These are phyloP conservation scores for Cydia fagiglandana DNA, from an alignment of 1,140 invertebrate species.

Conservation along the genomic window DNA sequence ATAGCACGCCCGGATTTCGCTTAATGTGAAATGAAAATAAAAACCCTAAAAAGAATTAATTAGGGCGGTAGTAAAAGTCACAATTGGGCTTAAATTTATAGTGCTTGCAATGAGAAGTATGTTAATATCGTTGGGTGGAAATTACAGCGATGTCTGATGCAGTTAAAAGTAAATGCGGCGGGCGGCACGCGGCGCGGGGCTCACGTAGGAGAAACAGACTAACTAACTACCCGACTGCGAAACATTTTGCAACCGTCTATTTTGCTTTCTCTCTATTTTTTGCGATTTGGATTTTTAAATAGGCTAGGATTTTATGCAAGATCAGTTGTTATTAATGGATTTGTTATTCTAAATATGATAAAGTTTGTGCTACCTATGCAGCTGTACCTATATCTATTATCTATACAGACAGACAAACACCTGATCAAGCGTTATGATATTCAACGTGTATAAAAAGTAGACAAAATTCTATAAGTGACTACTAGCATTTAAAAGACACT, in stretches of 20 bases:
- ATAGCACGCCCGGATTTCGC: constrained; percentile 10
- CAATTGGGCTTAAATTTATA: constrained; percentile 29
- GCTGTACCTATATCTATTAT: no score
- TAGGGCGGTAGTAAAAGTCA: constrained; percentile 27
- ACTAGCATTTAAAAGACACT: no score
- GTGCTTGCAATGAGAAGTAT: constrained; percentile 15
- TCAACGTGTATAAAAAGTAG: no score
- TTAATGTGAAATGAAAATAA: constrained; percentile 18
- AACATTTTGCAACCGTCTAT: constrained; percentile 9
- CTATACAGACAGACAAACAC: no score
- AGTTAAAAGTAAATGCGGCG: constrained; percentile 15
- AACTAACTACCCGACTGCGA: constrained; percentile 6
- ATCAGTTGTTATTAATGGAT: neutral
- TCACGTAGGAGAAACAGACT: constrained; percentile 10
- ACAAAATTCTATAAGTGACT: no score
- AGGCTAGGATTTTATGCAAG: neutral
- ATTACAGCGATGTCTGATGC: constrained; percentile 18
- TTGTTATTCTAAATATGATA: no score
- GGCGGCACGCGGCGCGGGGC: neutral
- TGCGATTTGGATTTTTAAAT: neutral
- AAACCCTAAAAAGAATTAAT: constrained; percentile 25
- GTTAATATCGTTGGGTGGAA: constrained; percentile 24
- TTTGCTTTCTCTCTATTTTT: neutral
- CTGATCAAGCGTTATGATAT: no score
- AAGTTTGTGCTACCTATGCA: no score